Evolutionary conservation across 2,797 vertebrate genomes (phyloP).

Genomic region (Amniataba percoides): DNA sequence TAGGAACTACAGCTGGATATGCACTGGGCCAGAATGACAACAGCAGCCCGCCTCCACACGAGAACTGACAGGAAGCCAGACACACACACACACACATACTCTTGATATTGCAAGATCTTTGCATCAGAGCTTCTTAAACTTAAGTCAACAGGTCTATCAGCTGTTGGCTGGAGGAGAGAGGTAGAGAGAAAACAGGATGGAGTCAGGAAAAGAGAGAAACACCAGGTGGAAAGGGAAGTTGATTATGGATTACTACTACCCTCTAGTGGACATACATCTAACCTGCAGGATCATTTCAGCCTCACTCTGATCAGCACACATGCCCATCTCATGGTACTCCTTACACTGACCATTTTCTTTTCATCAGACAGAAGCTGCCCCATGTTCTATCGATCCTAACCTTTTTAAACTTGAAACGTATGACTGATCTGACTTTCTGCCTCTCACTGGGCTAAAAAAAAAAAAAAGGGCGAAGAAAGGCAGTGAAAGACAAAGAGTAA

Average conservation of each 20-base stretch:
- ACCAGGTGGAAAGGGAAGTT: not conserved
- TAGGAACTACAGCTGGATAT: constrained; percentile 39
- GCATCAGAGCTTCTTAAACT: constrained; percentile 42
- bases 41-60: constrained; percentile 5
- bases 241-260: constrained; percentile 66
- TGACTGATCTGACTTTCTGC: not conserved
- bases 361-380: not conserved
- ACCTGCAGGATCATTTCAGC: constrained; percentile 36
- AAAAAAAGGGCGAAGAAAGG: constrained; percentile 15
- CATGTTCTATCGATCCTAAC: constrained; percentile 18
- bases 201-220: not conserved
- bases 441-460: constrained; percentile 9
- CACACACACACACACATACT: constrained; percentile 7
- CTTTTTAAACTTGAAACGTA: constrained; percentile 30
- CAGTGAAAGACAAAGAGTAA: constrained; percentile 16
- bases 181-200: not conserved
- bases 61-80: not conserved
- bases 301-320: not conserved
- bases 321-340: not conserved
- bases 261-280: constrained; percentile 66
- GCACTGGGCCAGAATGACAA: constrained; percentile 26
- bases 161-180: constrained; percentile 38
- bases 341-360: constrained; percentile 15
- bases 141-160: constrained; percentile 61
- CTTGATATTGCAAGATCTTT: constrained; percentile 43